phyloP scores from a whole-genome alignment of 64 coral and sea anemone genomes.

The Hydrozoanthus tunicans region DNA sequence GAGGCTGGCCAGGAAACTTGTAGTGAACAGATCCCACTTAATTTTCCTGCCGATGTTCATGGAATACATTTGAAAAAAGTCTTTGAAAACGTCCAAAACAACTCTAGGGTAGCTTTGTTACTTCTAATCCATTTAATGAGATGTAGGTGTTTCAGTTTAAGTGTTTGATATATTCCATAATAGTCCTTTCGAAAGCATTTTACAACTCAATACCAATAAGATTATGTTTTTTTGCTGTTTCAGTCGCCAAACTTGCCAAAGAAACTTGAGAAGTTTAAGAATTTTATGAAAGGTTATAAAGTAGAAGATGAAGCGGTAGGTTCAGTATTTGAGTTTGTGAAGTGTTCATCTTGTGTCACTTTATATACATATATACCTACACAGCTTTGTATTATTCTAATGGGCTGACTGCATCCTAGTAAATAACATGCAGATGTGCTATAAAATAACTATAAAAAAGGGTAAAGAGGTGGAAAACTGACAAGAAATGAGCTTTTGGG shows the following conservation, averaged over 20 bases:
- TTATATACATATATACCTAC: too few species aligned
- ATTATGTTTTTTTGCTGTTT: background rate
- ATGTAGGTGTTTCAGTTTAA: too few species aligned
- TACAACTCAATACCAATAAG: background rate
- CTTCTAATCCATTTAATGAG: too few species aligned
- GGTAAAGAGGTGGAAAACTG: too few species aligned
- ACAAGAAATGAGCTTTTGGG: too few species aligned
- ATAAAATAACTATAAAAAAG: too few species aligned
- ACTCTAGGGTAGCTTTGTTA: too few species aligned
- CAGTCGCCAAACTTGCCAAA: slow-evolving; percentile 56
- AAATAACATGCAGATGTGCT: too few species aligned
- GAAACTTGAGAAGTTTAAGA: slow-evolving; percentile 59
- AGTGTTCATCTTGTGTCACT: background rate
- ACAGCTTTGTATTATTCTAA: too few species aligned
- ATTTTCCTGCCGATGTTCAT: background rate
- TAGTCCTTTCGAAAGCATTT: background rate
- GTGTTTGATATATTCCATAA: background rate
- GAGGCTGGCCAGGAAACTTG: too few species aligned
- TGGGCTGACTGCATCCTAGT: too few species aligned
- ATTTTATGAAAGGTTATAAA: slow-evolving; percentile 30
- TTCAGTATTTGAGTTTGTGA: background rate
- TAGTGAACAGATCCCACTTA: too few species aligned
- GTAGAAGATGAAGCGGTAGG: slow-evolving; percentile 12
- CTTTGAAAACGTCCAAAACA: background rate
- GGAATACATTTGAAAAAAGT: background rate